Evolutionary conservation across 2,888 invertebrate genomes (phyloP).

Genomic region (Apeira syringaria): DNA sequence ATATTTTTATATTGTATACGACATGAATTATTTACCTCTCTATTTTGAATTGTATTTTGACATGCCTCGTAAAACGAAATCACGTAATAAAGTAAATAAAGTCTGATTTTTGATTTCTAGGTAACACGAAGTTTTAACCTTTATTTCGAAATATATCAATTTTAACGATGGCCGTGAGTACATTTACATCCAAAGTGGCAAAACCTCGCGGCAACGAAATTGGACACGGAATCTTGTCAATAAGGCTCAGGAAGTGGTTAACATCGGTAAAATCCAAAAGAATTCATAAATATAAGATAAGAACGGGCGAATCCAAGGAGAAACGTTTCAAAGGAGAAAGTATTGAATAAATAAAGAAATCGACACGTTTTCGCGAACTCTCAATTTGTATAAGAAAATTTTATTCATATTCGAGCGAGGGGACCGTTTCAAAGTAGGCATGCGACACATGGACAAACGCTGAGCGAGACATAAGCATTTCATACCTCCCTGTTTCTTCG

Average conservation of each 20-base stretch:
- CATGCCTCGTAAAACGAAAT: too few relatives aligned
- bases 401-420: conserved; percentile 73
- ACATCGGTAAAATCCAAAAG: conserved; percentile 57
- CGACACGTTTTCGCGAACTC: conserved; percentile 78
- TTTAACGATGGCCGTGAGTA: too few relatives aligned
- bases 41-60: too few relatives aligned
- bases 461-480: conserved; percentile 53
- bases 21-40: too few relatives aligned
- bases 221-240: conserved; percentile 29
- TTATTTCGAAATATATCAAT: too few relatives aligned
- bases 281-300: conserved; percentile 73
- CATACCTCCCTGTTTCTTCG: conserved; percentile 57
- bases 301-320: conserved; percentile 61
- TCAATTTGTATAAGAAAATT: conserved; percentile 76
- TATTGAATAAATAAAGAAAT: conserved; percentile 80
- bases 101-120: too few relatives aligned
- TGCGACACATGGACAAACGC: conserved; percentile 67
- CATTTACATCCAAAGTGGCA: background rate
- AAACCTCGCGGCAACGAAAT: conserved; percentile 5
- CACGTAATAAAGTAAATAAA: too few relatives aligned
- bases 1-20: too few relatives aligned
- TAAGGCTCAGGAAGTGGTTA: conserved; percentile 52
- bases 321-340: conserved; percentile 71
- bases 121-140: too few relatives aligned
- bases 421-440: conserved; percentile 64